These are phyloP conservation scores for Tetranychus cinnabarinus DNA, from an alignment of 1,140 invertebrate genomes.

Conservation along the genomic window DNA sequence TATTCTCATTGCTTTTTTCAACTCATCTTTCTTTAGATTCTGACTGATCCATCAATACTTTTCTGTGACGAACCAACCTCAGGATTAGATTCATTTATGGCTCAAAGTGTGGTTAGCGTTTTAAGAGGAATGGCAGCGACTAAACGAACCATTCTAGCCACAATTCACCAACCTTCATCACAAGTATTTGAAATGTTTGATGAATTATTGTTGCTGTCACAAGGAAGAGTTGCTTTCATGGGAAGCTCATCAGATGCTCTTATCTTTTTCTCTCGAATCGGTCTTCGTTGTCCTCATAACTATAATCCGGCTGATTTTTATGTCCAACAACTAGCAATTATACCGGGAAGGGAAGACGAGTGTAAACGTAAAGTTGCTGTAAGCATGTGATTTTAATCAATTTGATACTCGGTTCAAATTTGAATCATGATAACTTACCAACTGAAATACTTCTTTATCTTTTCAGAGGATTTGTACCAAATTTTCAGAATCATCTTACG, in stretches of 20 bases:
- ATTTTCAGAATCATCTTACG: background rate
- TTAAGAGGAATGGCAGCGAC: constrained; percentile 46
- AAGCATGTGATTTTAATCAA: background rate
- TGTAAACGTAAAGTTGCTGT: constrained; percentile 19
- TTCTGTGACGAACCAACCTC: constrained; percentile 70
- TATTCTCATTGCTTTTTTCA: background rate
- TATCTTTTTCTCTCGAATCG: constrained; percentile 44
- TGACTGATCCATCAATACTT: constrained; percentile 70
- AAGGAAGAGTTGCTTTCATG: constrained; percentile 54
- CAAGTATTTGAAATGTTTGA: constrained; percentile 69
- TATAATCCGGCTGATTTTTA: constrained; percentile 72
- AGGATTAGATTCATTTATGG: constrained; percentile 56
- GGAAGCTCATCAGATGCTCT: constrained; percentile 47
- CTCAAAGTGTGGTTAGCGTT: constrained; percentile 42
- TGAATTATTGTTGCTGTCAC: constrained; percentile 43
- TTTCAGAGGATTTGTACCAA: constrained; percentile 24
- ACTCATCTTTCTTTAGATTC: constrained; percentile 29
- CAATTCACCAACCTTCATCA: constrained; percentile 63
- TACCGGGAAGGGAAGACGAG: constrained; percentile 50
- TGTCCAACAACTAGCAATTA: constrained; percentile 29
- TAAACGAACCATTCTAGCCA: constrained; percentile 50
- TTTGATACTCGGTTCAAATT: background rate
- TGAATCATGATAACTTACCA: background rate
- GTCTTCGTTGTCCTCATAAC: constrained; percentile 44
- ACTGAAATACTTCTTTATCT: background rate